Conservation (phyloP, 2,113 vertebrate genomes). For the Oplegnathus fasciatus region DNA sequence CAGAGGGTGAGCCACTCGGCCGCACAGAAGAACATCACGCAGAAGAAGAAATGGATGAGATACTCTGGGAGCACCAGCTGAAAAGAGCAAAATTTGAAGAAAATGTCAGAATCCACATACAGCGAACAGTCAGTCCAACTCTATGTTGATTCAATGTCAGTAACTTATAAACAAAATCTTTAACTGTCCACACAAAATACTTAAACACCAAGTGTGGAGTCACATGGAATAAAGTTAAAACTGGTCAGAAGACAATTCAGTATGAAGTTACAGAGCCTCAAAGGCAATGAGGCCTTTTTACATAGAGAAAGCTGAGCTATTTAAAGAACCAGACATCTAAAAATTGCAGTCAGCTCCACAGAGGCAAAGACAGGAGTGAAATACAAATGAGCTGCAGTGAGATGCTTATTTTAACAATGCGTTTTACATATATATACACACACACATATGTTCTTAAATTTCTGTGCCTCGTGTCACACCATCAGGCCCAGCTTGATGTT, state of each 20-base stretch:
- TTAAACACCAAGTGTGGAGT: neutral
- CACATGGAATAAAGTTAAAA: slow-evolving; percentile 1
- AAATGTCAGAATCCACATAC: slow-evolving; percentile 29
- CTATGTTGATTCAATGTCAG: too few relatives aligned
- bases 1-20: slow-evolving; percentile 97
- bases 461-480: neutral
- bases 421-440: neutral
- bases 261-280: slow-evolving; percentile 1
- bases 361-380: slow-evolving; percentile 15
- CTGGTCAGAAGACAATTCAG: neutral
- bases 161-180: neutral
- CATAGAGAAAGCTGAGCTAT: slow-evolving; percentile 9
- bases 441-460: too few relatives aligned
- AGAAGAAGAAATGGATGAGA: slow-evolving; percentile 99
- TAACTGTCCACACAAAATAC: neutral
- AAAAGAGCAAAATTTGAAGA: slow-evolving; percentile 65
- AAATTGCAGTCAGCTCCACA: slow-evolving; percentile 29
- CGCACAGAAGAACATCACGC: slow-evolving; percentile 99
- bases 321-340: slow-evolving; percentile 28
- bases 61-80: slow-evolving; percentile 99
- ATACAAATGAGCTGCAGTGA: slow-evolving; percentile 8
- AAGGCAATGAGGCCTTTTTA: slow-evolving; percentile 43
- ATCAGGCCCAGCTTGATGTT: neutral
- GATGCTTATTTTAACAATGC: neutral
- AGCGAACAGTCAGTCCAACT: neutral